Evolutionary conservation across 2,888 invertebrate genomes (phyloP).

Genomic region (Agrochola circellaris): DNA sequence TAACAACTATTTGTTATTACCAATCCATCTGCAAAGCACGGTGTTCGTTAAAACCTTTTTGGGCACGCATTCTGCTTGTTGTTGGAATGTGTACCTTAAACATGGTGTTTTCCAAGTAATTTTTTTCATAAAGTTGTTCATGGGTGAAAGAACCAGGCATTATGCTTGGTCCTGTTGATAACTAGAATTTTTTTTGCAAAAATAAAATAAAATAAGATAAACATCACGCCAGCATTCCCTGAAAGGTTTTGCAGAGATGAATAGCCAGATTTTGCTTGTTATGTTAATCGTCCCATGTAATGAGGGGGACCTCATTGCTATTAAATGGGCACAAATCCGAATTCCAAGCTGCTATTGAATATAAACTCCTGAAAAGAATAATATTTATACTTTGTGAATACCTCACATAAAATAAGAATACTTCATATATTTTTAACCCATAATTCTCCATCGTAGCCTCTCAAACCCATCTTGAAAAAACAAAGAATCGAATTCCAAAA

Average conservation of each 20-base stretch:
- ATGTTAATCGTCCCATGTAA: not conserved
- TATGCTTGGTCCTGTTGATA: not conserved
- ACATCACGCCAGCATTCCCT: not conserved
- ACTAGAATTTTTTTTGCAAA: no score
- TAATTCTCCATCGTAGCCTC: not conserved
- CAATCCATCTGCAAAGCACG: not conserved
- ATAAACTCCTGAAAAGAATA: not conserved
- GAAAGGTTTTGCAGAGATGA: not conserved
- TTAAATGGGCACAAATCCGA: not conserved
- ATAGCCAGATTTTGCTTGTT: not conserved
- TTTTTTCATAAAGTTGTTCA: not conserved
- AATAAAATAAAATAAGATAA: no score
- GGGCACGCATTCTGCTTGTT: not conserved
- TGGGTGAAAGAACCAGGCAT: no score
- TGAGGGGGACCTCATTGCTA: no score
- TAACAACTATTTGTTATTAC: no score
- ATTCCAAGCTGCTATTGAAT: not conserved
- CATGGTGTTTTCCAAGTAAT: not conserved
- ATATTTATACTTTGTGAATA: not conserved
- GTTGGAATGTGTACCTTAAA: not conserved
- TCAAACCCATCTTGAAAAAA: constrained; percentile 39
- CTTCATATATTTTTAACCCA: constrained; percentile 1
- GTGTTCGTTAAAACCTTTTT: not conserved
- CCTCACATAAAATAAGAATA: not conserved
- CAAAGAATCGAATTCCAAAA: constrained; percentile 44